Base-by-base conservation (phyloP, 2,888 invertebrate genomes). In the Andrena fulva region DNA sequence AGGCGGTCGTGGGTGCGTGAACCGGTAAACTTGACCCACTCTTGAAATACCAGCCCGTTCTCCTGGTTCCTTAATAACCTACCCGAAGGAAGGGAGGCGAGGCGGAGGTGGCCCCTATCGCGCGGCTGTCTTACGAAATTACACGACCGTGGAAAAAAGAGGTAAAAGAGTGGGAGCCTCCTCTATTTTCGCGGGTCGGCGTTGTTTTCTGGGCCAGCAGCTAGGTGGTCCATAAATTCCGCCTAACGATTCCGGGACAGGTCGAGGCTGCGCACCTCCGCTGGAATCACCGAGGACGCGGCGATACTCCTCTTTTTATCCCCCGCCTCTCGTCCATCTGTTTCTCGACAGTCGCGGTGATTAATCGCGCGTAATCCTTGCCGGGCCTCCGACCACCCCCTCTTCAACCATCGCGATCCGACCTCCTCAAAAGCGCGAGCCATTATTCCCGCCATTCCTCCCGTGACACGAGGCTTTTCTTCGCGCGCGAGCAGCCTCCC, bases 21-120 rank as follows among this genome's bases (percentile, higher is more conserved):
- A 33, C 27, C 27, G 54, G 42, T 84, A 87, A 87, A 87, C 87
- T 87, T 87, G 87, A 87, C 87, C 87, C 77, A 84, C 54, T 87
- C 81, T 66, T 50, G 73, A 85, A 87, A 87, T 86, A 86, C 56
- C 64, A 27, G 2, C 24, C 24, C 27, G 8, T 27, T 42, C 33
- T 6, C 27, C 64, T 24, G 27, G 33, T 8, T 56, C 56, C 71
- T 60, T 52, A 70, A 81, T 81, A 81, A 85, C 68, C 66, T 60
- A 66, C 20, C 74, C 74, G 35, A 80, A 56, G 71, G 35, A 68
- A 68, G 59, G 8, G 35, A 31, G 59, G 24, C 29, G 29, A 12
- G 24, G 42, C 31, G 27, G 8, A 50, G 31, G 10, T 35, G 42
- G 63, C 20, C 6, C 35, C 16, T 31, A 48, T 42, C 70, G 20